Conservation (phyloP, 1,140 invertebrate species). For the Coboldia fuscipes region DNA sequence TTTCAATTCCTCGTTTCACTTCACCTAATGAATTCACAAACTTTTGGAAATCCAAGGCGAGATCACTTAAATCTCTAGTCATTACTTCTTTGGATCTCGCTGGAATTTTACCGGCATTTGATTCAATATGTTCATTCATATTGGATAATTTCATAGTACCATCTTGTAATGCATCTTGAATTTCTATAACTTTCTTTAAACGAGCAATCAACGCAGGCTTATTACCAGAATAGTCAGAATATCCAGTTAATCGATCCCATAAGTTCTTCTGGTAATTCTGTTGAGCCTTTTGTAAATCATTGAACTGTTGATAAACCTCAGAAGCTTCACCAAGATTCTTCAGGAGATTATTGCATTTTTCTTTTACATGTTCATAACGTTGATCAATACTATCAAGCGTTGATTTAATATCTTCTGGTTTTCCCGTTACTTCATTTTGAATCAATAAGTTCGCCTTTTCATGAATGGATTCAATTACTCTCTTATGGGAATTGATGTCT, state of each 20-base stretch:
- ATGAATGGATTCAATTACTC: slow-evolving; percentile 68
- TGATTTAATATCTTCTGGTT: slow-evolving; percentile 33
- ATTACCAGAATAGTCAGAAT: slow-evolving; percentile 62
- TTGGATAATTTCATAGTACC: slow-evolving; percentile 47
- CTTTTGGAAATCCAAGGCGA: slow-evolving; percentile 62
- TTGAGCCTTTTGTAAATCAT: slow-evolving; percentile 61
- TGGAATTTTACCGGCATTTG: slow-evolving; percentile 39
- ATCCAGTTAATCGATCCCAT: slow-evolving; percentile 56
- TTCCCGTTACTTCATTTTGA: slow-evolving; percentile 29
- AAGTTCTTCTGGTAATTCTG: slow-evolving; percentile 74
- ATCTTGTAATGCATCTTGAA: slow-evolving; percentile 53
- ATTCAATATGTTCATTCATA: slow-evolving; percentile 41
- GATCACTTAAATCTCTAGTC: slow-evolving; percentile 51
- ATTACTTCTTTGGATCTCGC: slow-evolving; percentile 56
- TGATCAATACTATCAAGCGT: slow-evolving; percentile 44
- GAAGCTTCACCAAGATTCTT: slow-evolving; percentile 48
- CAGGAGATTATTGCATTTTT: slow-evolving; percentile 35
- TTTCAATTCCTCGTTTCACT: slow-evolving; percentile 54
- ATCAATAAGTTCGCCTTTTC: slow-evolving; percentile 45
- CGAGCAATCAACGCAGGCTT: slow-evolving; percentile 51
- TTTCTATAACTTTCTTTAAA: slow-evolving; percentile 48
- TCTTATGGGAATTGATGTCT: slow-evolving; percentile 75
- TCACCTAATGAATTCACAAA: slow-evolving; percentile 54
- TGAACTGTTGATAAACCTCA: slow-evolving; percentile 62
- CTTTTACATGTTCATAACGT: slow-evolving; percentile 48